A percentile compares a stretch with the other conserved stretches of the same genome.
Conservation (phyloP, 2,113 vertebrate species). For the Chloroceryle aenea region DNA sequence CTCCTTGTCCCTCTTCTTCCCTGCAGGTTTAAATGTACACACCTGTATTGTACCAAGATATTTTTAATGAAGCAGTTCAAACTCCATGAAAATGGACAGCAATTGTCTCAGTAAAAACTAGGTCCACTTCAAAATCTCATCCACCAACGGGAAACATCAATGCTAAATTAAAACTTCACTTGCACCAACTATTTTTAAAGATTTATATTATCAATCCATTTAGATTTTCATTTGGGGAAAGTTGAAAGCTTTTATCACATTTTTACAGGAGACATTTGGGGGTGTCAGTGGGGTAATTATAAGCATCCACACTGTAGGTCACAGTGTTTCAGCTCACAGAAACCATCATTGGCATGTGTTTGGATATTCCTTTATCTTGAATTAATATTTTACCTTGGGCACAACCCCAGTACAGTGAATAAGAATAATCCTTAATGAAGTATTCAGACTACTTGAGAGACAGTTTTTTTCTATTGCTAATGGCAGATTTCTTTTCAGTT, state of each 20-base stretch:
- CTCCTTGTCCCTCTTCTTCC: neutral
- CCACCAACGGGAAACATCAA: neutral
- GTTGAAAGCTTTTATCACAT: neutral
- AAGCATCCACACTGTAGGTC: neutral
- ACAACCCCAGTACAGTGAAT: neutral
- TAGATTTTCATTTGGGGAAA: neutral
- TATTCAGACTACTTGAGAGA: neutral
- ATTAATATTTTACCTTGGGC: neutral
- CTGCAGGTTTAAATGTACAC: neutral
- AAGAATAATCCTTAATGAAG: neutral
- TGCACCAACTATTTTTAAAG: neutral
- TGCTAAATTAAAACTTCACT: neutral
- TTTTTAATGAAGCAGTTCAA: neutral
- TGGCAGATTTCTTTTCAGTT: neutral
- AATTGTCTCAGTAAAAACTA: neutral
- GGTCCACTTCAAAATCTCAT: neutral
- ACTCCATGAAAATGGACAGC: neutral
- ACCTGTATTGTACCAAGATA: neutral
- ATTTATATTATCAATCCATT: neutral
- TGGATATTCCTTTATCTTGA: neutral
- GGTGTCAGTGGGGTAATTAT: neutral
- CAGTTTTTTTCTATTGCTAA: neutral
- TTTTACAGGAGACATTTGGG: constrained; percentile 43
- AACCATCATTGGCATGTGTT: neutral
- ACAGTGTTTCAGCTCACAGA: no score